A percentile compares a stretch with the other conserved stretches of the same genome.
Conservation (phyloP, 2,113 vertebrate species). For the Rhabdornis inornatus region DNA sequence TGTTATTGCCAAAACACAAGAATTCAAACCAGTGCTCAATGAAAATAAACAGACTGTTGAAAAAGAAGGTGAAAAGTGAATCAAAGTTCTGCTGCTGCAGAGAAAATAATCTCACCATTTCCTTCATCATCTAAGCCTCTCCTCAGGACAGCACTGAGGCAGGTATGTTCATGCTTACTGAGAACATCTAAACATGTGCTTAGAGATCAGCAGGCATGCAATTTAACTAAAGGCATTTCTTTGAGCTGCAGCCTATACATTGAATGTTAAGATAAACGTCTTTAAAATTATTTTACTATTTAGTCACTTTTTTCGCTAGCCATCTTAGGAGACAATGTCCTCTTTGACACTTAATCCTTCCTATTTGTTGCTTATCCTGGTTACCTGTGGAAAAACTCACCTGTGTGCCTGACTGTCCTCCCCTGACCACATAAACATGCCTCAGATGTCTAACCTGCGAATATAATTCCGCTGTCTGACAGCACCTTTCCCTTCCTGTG, state of each 20-base stretch:
- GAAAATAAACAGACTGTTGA: slow-evolving; percentile 39
- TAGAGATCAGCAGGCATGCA: background rate
- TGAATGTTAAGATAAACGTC: background rate
- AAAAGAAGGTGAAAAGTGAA: slow-evolving; percentile 34
- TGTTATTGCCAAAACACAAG: slow-evolving; percentile 51
- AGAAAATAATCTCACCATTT: background rate
- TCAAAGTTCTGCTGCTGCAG: background rate
- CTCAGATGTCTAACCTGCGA: background rate
- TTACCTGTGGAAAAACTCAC: background rate
- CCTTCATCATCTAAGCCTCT: background rate
- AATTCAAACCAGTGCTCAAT: slow-evolving; percentile 10
- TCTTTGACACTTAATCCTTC: background rate
- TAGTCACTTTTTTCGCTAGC: background rate
- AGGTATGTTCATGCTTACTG: background rate
- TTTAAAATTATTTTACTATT: background rate
- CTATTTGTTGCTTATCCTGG: background rate
- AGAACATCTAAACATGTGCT: background rate
- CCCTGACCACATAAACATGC: background rate
- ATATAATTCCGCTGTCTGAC: background rate
- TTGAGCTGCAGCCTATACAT: fast-evolving
- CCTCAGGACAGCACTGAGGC: background rate
- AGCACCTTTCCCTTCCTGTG: background rate
- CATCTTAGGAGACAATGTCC: background rate
- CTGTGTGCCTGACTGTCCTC: background rate
- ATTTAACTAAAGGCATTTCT: background rate